A percentile compares a stretch with the other conserved stretches of the same genome.
Conservation (phyloP, 2,888 invertebrate species). For the Mechanitis mazaeus region DNA sequence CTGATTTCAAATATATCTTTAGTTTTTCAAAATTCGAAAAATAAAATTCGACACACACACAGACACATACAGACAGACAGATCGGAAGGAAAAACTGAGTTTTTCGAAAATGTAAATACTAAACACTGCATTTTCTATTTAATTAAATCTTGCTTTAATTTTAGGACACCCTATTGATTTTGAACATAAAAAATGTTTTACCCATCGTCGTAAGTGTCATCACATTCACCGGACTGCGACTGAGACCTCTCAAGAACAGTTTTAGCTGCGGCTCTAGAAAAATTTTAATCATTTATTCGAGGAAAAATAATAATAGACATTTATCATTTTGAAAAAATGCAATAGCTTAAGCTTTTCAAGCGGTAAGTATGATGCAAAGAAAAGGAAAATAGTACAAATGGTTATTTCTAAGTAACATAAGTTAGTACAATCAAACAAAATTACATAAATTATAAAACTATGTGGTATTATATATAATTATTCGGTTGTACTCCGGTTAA, state of each 20-base stretch:
- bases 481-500: too few species aligned
- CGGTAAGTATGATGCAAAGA: constrained; percentile 28
- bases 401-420: constrained; percentile 13
- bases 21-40: too few species aligned
- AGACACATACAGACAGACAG: too few species aligned
- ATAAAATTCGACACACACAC: too few species aligned
- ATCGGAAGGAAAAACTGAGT: too few species aligned
- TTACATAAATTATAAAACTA: too few species aligned
- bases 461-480: too few species aligned
- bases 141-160: too few species aligned
- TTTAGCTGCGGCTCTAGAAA: constrained; percentile 73
- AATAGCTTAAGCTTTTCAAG: constrained; percentile 38
- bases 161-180: not conserved
- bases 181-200: constrained; percentile 39
- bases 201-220: constrained; percentile 81
- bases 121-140: too few species aligned
- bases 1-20: too few species aligned
- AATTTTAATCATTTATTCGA: not conserved
- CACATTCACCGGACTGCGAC: constrained; percentile 67
- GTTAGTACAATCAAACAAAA: not conserved
- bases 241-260: constrained; percentile 76
- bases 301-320: not conserved
- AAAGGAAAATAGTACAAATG: constrained; percentile 13
- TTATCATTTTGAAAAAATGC: constrained; percentile 7
- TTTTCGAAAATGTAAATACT: too few species aligned